A percentile compares a stretch with the other conserved stretches of the same genome.
These are phyloP conservation scores for Morphnarchus princeps DNA, from an alignment of 2,113 vertebrate species.

Conservation along the genomic window DNA sequence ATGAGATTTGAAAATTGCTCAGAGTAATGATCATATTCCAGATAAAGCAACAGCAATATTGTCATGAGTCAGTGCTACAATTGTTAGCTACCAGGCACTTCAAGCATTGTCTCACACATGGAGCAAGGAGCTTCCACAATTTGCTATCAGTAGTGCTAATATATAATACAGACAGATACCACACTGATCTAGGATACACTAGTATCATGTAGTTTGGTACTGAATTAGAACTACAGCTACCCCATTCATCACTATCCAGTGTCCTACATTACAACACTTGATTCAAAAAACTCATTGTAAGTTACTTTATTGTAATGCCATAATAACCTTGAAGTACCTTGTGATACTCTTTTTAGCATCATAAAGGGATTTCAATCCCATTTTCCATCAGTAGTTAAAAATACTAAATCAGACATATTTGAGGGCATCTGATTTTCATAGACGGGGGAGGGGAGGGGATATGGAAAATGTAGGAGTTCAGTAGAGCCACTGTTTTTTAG, in stretches of 20 bases:
- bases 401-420: neutral
- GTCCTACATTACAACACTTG: neutral
- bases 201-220: neutral
- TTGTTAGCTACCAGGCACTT: neutral
- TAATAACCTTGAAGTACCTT: neutral
- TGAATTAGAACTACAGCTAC: neutral
- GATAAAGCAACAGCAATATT: neutral
- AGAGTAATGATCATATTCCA: neutral
- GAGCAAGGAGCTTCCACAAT: neutral
- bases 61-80: neutral
- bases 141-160: neutral
- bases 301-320: neutral
- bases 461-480: neutral
- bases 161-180: neutral
- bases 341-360: neutral
- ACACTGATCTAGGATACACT: neutral
- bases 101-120: neutral
- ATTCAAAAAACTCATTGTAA: neutral
- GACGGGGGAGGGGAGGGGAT: neutral
- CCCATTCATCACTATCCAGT: neutral
- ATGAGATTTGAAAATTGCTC: neutral
- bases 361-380: neutral
- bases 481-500: neutral
- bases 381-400: neutral
- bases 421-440: neutral